Evolutionary conservation across 2,888 invertebrate genomes (phyloP), one percentile per base, ranked within the genome.

Genomic region (Bimastos eiseni): DNA sequence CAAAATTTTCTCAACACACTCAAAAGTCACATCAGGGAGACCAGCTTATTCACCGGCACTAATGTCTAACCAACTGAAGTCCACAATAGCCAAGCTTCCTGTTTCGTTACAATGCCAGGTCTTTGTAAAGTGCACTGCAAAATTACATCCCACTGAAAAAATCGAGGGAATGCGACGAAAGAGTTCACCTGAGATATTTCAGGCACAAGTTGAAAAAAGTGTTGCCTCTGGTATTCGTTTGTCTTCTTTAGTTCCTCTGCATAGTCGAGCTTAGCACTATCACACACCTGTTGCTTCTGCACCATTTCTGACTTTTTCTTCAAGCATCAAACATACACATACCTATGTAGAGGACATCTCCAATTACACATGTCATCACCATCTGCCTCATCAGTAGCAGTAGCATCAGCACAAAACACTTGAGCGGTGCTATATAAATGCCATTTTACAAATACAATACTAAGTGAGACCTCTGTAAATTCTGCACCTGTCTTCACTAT

Each of bases 251-350:
- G 96, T 94, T 98, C 98, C 95, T 98, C 97, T 92, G 98, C 98
- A 95, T 99, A 99, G 95, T 98, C 98, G 94, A 97, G 98, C 95
- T 99, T 99, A 91, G 98, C 97, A 93, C 98, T 98, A 94, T 99
- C 99, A 95, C 98, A 98, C 94, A 97, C 97, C 95, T 98, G 98
- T 92, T 97, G 97, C 95, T 98, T 98, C 92, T 97, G 96, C 91
- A 97, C 96, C 97, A 98, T 98, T 94, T 98, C 97, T 94, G 97
- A 97, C 95, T 98, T 97, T 95, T 98, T 98, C 95, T 95, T 92
- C 6, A 90, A 90, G 24, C 13, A 6, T 30, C 88, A 38, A 37
- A 36, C 88, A 88, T 88, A 88, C 5, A 24, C 36, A 36, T 34
- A 41, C 6, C 24, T 49, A 70, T 70, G n/a, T 70, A 70, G 1